phyloP scores from a whole-genome alignment of 2,888 invertebrate genomes.

The Mythimna lalbum region DNA sequence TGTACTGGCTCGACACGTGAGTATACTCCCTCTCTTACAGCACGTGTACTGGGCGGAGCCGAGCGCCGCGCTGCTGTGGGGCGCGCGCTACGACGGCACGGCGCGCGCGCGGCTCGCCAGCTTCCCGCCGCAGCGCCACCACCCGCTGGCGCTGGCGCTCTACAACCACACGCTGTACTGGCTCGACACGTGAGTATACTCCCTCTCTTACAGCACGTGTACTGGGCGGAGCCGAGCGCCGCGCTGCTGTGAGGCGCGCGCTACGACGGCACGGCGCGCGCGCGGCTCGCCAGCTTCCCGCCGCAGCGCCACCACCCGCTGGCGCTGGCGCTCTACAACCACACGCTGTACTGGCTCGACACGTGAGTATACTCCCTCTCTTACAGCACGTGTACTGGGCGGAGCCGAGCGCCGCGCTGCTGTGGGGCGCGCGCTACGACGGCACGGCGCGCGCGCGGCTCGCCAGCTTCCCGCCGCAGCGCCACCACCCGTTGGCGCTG shows the following conservation, averaged over 20 bases:
- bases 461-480: slow-evolving; percentile 75
- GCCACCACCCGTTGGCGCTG: slow-evolving; percentile 92
- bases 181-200: slow-evolving; percentile 85
- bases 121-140: slow-evolving; percentile 85
- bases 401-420: slow-evolving; percentile 92
- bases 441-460: slow-evolving; percentile 89
- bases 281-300: slow-evolving; percentile 89
- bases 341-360: slow-evolving; percentile 91
- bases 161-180: slow-evolving; percentile 93
- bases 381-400: slow-evolving; percentile 94
- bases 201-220: slow-evolving; percentile 70
- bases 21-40: slow-evolving; percentile 59
- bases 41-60: slow-evolving; percentile 93
- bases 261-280: slow-evolving; percentile 92
- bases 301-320: slow-evolving; percentile 90
- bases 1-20: slow-evolving; percentile 96
- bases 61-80: slow-evolving; percentile 93
- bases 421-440: slow-evolving; percentile 93
- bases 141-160: slow-evolving; percentile 92
- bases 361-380: too few species aligned
- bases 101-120: slow-evolving; percentile 84
- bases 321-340: slow-evolving; percentile 92
- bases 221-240: slow-evolving; percentile 94
- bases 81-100: slow-evolving; percentile 93
- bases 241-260: slow-evolving; percentile 93